Base-by-base conservation (phyloP, 2,888 invertebrate species). In the Resseliella maxima region DNA sequence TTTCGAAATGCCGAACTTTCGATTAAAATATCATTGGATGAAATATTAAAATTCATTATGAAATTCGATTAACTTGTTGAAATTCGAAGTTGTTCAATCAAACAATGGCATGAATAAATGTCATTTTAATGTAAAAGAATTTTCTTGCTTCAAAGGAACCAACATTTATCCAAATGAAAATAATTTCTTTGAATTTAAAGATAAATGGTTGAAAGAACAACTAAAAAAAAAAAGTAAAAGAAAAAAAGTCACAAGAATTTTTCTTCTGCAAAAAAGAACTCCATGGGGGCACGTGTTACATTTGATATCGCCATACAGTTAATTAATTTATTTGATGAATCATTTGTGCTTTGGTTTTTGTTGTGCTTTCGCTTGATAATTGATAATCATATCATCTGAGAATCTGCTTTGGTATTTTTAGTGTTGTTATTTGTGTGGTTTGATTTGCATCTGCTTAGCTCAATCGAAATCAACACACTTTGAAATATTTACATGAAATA, bases 371-470 rank as follows among this genome's bases (percentile, higher is more conserved):
- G 24, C 15, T 59, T 59, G 59, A 59, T 59, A 35, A 72, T 72
- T 72, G 72, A 72, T 59, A 59, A 59, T 72, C n/a, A n/a, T 27
- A 27, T 27, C 59, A 24, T 2, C 24, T n/a, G 59, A 59, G 21
- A 59, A 59, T 59, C 59, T 27, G 59, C 59, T 2, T 59, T 59
- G 59, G 59, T 12, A 59, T 59, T 59, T 59, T 59, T 27, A 59
- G 59, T 59, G 59, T 8, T 59, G n/a, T 59, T 59, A 12, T 59
- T 59, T 59, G 27, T 12, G 59, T 0, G 27, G 24, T 27, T 59
- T 59, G 59, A 59, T 59, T 59, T 59, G 59, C 50, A 50, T 50
- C n/a, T 12, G 50, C 21, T 50, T 50, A 18, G n/a, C n/a, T 50
- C 15, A 18, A 21, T 15, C 2, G 50, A 50, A 50, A 50, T 50